Evolutionary conservation across 2,113 vertebrate species (phyloP).

Genomic region (Varanus salvator): DNA sequence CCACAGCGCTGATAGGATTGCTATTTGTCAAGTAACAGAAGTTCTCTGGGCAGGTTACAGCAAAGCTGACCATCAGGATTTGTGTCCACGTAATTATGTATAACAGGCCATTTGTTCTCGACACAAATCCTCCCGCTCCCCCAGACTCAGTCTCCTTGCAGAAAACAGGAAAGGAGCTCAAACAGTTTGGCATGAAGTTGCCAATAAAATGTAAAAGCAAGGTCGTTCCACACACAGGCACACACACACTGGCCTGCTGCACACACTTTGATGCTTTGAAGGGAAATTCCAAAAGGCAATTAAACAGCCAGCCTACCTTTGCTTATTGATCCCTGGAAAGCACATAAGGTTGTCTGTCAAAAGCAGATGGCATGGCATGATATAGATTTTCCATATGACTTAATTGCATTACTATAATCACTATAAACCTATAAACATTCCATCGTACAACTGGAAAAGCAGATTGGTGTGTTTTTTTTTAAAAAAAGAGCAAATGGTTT

Average conservation of each 20-base stretch:
- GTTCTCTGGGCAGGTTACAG: too few relatives aligned
- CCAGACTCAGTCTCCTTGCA: neutral
- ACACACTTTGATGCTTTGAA: neutral
- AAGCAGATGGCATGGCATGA: constrained; percentile 15
- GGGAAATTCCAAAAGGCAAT: constrained; percentile 10
- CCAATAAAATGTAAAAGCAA: neutral
- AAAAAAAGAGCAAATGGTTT: neutral
- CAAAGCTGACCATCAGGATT: neutral
- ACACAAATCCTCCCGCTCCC: neutral
- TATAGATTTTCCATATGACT: constrained; percentile 34
- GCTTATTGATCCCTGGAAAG: constrained; percentile 30
- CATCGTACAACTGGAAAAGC: neutral
- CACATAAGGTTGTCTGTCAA: constrained; percentile 27
- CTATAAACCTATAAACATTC: neutral
- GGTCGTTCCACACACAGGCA: neutral
- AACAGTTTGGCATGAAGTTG: constrained; percentile 2
- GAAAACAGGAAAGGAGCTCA: neutral
- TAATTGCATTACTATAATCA: neutral
- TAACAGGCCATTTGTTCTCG: neutral
- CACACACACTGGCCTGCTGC: too few relatives aligned
- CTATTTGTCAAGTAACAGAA: too few relatives aligned
- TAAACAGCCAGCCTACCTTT: constrained; percentile 22
- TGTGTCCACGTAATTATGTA: neutral
- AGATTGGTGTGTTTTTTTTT: neutral
- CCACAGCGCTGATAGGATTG: too few relatives aligned